A percentile compares a stretch with the other conserved stretches of the same genome.
These are phyloP conservation scores for Bombus polaris DNA, from an alignment of 1,140 invertebrate genomes.

Conservation along the genomic window DNA sequence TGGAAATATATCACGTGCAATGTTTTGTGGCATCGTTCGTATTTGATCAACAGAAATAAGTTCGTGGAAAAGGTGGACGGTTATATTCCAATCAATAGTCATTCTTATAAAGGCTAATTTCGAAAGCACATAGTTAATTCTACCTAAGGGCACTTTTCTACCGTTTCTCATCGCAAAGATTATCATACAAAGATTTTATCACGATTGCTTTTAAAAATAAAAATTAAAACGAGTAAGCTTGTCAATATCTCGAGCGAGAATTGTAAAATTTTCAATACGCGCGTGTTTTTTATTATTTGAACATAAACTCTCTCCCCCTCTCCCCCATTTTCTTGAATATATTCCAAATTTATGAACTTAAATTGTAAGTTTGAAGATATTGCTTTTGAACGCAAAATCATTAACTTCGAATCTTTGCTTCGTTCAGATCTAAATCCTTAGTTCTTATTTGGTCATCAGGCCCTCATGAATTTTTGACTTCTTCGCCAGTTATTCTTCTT, in stretches of 20 bases:
- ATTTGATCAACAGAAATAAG: neutral
- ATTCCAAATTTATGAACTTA: neutral
- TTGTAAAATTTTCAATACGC: neutral
- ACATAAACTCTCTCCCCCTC: neutral
- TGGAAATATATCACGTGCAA: neutral
- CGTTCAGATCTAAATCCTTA: too few species aligned
- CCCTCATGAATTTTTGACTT: neutral
- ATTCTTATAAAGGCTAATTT: slow-evolving; percentile 63
- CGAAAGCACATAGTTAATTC: slow-evolving; percentile 74
- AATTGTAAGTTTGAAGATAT: neutral
- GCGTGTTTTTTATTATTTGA: neutral
- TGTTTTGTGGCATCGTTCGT: neutral
- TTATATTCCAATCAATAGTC: slow-evolving; percentile 24
- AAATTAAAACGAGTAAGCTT: neutral
- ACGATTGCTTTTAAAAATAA: too few species aligned
- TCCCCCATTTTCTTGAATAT: too few species aligned
- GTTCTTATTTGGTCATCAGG: neutral
- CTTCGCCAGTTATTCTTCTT: neutral
- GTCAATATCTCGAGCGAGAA: neutral
- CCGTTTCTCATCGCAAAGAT: slow-evolving; percentile 37
- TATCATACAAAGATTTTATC: slow-evolving; percentile 10
- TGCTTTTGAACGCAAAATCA: neutral
- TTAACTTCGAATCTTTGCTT: neutral
- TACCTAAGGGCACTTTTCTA: slow-evolving; percentile 80
- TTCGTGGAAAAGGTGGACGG: slow-evolving; percentile 9